phyloP scores from a whole-genome alignment of 2,888 invertebrate species.

The Panzeria rudis region DNA sequence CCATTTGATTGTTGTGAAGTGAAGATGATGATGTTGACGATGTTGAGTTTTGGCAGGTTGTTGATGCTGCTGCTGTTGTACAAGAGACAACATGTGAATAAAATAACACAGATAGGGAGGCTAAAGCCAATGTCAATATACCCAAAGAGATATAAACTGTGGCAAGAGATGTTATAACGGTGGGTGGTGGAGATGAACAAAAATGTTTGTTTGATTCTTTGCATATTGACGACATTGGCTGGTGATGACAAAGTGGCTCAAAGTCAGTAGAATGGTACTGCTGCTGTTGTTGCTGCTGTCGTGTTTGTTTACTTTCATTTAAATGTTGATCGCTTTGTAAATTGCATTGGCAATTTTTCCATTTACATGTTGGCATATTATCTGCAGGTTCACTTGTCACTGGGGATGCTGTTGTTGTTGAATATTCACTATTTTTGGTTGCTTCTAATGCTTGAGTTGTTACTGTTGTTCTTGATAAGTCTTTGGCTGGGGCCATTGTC shows the following conservation, averaged over 20 bases:
- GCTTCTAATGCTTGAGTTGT: slow-evolving; percentile 56
- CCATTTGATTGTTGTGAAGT: slow-evolving; percentile 12
- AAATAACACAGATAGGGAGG: slow-evolving; percentile 79
- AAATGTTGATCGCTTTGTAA: slow-evolving; percentile 64
- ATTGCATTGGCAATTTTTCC: slow-evolving; percentile 75
- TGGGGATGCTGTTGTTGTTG: slow-evolving; percentile 43
- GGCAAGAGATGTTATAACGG: slow-evolving; percentile 68
- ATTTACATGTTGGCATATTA: slow-evolving; percentile 68
- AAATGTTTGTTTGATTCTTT: slow-evolving; percentile 12
- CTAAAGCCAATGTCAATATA: slow-evolving; percentile 78
- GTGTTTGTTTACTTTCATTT: slow-evolving; percentile 60
- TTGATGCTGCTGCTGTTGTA: slow-evolving; percentile 23
- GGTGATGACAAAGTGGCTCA: slow-evolving; percentile 41
- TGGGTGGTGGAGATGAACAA: slow-evolving; percentile 17
- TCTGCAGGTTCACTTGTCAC: slow-evolving; percentile 58
- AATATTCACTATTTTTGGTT: too few species aligned
- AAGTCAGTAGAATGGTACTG: slow-evolving; percentile 4
- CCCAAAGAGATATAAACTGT: slow-evolving; percentile 80
- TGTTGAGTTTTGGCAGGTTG: slow-evolving; percentile 63
- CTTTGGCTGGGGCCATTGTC: slow-evolving; percentile 51
- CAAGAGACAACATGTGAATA: slow-evolving; percentile 77
- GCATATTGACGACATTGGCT: slow-evolving; percentile 34
- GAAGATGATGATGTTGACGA: slow-evolving; percentile 26
- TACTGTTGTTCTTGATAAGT: slow-evolving; percentile 51
- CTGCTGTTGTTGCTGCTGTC: background rate